A percentile compares a stretch with the other conserved stretches of the same genome.
These are phyloP conservation scores for Pagetopsis macropterus DNA, from an alignment of 2,797 vertebrate genomes.

Conservation along the genomic window DNA sequence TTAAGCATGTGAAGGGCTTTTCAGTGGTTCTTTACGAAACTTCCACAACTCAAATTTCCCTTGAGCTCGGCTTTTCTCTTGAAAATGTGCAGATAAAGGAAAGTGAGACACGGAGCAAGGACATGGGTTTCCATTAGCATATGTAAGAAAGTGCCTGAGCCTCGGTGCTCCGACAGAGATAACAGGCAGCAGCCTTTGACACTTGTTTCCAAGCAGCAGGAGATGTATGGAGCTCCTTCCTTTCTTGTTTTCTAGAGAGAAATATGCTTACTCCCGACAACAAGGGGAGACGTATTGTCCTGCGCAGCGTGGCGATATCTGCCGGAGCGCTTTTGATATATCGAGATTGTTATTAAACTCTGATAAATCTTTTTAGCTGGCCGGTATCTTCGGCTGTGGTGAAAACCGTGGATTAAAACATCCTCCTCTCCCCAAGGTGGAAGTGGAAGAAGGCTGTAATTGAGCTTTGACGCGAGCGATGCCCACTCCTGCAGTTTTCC, in stretches of 20 bases:
- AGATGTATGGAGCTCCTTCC: conserved; percentile 9
- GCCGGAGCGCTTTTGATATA: conserved; percentile 76
- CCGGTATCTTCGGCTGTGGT: conserved; percentile 82
- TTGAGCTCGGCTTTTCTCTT: conserved; percentile 6
- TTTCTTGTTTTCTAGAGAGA: conserved; percentile 39
- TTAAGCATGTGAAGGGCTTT: background rate
- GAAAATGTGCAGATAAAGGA: conserved; percentile 20
- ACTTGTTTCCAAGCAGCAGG: conserved; percentile 30
- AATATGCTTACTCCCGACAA: conserved; percentile 65
- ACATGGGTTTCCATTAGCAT: conserved; percentile 48
- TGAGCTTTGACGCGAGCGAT: conserved; percentile 36
- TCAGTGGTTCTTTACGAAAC: conserved; percentile 14
- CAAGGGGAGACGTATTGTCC: conserved; percentile 75
- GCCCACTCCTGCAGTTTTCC: conserved; percentile 6
- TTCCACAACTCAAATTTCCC: conserved; percentile 13
- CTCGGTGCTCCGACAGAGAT: conserved; percentile 19
- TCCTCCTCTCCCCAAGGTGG: conserved; percentile 62
- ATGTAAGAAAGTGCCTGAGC: conserved; percentile 43
- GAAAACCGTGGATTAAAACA: conserved; percentile 87
- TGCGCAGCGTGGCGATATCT: conserved; percentile 72
- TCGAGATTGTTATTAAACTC: conserved; percentile 80
- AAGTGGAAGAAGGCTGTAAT: conserved; percentile 56
- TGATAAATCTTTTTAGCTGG: conserved; percentile 72
- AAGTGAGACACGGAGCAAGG: conserved; percentile 10
- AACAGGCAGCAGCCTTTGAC: conserved; percentile 40